A percentile compares a stretch with the other conserved stretches of the same genome.
Evolutionary conservation across 2,113 vertebrate genomes (phyloP).

Genomic region (Gallinago undulata): DNA sequence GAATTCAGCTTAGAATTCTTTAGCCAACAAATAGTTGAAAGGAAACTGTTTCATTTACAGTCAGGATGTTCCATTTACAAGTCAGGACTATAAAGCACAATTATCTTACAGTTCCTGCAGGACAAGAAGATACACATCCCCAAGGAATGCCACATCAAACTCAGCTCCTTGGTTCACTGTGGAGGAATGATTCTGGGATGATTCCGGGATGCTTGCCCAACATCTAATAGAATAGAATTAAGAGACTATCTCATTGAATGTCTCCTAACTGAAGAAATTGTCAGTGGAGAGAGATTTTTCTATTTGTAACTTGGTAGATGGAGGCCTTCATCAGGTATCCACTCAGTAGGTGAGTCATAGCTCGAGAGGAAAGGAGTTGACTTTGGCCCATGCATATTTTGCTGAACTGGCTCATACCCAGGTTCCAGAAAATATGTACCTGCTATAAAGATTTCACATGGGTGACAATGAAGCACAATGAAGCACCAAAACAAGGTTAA

Average conservation of each 20-base stretch:
- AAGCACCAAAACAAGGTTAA: neutral
- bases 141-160: neutral
- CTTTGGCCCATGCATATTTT: neutral
- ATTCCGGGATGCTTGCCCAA: neutral
- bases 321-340: neutral
- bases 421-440: neutral
- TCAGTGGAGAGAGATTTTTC: neutral
- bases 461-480: neutral
- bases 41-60: neutral
- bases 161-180: neutral
- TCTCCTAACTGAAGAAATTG: neutral
- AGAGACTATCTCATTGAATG: neutral
- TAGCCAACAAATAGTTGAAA: neutral
- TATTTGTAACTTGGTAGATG: neutral
- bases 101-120: neutral
- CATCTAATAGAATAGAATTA: neutral
- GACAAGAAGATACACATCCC: neutral
- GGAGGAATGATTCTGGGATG: neutral
- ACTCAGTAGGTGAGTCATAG: neutral
- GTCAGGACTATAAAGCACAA: neutral
- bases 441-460: neutral
- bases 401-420: neutral
- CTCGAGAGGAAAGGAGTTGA: neutral
- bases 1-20: slow-evolving; percentile 18
- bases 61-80: neutral